Conservation (phyloP, 2,797 vertebrate species). For the Ficedula albicollis region DNA sequence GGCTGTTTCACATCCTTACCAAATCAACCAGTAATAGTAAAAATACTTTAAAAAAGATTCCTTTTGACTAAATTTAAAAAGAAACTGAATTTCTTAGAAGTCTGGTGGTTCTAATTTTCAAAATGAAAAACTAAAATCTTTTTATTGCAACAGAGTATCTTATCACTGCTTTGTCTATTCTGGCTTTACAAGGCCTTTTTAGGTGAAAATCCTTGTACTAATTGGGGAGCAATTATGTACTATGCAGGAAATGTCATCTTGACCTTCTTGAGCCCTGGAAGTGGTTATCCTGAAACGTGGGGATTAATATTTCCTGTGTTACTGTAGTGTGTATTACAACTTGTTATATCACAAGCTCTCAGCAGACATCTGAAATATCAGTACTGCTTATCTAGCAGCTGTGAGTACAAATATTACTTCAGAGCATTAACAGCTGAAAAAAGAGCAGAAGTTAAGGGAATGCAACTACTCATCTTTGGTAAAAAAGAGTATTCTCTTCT, state of each 20-base stretch:
- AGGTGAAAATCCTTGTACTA: background rate
- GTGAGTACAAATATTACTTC: background rate
- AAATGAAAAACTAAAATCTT: background rate
- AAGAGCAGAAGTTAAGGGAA: background rate
- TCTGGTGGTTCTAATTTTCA: background rate
- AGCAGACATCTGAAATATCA: background rate
- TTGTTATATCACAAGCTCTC: background rate
- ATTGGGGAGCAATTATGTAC: background rate
- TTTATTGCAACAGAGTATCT: background rate
- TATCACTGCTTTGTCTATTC: background rate
- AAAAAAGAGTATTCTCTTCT: background rate
- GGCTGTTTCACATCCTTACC: constrained; percentile 24
- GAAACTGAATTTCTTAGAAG: background rate
- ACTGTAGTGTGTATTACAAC: background rate
- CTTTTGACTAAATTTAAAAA: background rate
- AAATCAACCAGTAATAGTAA: background rate
- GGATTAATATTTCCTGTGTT: constrained; percentile 57
- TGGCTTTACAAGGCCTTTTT: background rate
- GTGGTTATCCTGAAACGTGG: constrained; percentile 29
- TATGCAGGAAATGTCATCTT: constrained; percentile 20
- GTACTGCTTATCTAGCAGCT: background rate
- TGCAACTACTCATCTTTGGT: background rate
- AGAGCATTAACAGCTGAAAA: background rate
- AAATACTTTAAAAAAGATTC: background rate
- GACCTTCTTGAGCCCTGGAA: constrained; percentile 35